These are phyloP conservation scores for Poliocrania exsul DNA, from an alignment of 2,797 vertebrate genomes.

Conservation along the genomic window DNA sequence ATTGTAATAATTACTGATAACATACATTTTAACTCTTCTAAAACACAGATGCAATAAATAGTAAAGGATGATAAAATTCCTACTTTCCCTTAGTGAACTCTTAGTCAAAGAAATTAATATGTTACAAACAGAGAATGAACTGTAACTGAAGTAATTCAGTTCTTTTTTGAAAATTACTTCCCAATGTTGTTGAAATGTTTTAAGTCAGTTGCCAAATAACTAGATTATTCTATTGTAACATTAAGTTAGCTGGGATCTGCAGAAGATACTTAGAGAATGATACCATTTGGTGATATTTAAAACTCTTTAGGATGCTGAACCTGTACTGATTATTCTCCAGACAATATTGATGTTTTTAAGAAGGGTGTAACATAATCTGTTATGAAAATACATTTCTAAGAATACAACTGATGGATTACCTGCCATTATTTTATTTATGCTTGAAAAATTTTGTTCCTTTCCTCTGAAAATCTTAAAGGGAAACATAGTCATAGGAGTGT, in stretches of 20 bases:
- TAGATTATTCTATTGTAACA: conserved; percentile 46
- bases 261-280: background rate
- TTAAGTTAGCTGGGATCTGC: conserved; percentile 2
- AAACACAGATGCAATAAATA: background rate
- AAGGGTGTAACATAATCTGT: background rate
- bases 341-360: background rate
- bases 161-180: conserved; percentile 8
- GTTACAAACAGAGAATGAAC: conserved; percentile 27
- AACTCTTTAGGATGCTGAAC: background rate
- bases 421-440: background rate
- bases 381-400: background rate
- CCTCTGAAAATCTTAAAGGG: background rate
- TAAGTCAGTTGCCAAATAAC: conserved; percentile 41
- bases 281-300: background rate
- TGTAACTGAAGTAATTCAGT: background rate
- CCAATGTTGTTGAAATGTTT: conserved; percentile 5
- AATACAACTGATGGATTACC: background rate
- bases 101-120: background rate
- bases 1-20: conserved; percentile 36
- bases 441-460: background rate
- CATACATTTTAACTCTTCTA: background rate
- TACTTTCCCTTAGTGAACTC: background rate
- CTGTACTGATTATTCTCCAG: background rate
- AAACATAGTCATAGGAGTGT: background rate
- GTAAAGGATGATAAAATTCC: background rate